Base-by-base conservation (phyloP, 2,113 vertebrate genomes). In the Electrona antarctica region DNA sequence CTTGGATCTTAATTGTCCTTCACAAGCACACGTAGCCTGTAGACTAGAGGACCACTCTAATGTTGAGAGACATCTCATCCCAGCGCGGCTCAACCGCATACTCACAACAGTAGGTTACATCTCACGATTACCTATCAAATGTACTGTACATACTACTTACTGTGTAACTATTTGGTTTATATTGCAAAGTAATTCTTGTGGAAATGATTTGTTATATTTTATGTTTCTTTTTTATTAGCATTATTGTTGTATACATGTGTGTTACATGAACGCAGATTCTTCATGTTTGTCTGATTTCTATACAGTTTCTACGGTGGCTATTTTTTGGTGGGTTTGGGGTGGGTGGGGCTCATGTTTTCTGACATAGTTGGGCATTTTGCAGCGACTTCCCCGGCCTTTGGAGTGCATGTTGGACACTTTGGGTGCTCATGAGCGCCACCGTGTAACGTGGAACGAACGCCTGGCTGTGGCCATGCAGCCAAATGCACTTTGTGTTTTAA, bases 91-190 rank as follows among this genome's bases (percentile, higher is more conserved):
- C 15, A 54, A 21, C 29, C 51, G 29, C 50, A 15, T 28, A 64
- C 12, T 41, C 21, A 54, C 64, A 15, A 12, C 7, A 11, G 7
- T n/a, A 58, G 58, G 57, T 78, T 46, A 7, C 63, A 21, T 63
- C 60, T 60, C 67, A 77, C 71, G 46, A 1, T 58, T 67, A 70
- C 72, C 60, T 71, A 79, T 82, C 88, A 72, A 4, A 65, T 60
- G 74, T 80, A 84, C 78, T 91, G 89, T 90, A 89, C 76, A 90
- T 89, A 90, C 68, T 84, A 74, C 71, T 80, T 45, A 79, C 77
- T 81, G 77, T 77, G 76, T 69, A 80, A 83, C 78, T 71, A 21
- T 61, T 76, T 56, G 15, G 76, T 87, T 87, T 86, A 81, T 88
- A 83, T 80, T 51, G 60, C 77, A 45, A 33, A 83, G 78, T 81